phyloP scores from a whole-genome alignment of 2,797 vertebrate species.

The Rallus crepitans region DNA sequence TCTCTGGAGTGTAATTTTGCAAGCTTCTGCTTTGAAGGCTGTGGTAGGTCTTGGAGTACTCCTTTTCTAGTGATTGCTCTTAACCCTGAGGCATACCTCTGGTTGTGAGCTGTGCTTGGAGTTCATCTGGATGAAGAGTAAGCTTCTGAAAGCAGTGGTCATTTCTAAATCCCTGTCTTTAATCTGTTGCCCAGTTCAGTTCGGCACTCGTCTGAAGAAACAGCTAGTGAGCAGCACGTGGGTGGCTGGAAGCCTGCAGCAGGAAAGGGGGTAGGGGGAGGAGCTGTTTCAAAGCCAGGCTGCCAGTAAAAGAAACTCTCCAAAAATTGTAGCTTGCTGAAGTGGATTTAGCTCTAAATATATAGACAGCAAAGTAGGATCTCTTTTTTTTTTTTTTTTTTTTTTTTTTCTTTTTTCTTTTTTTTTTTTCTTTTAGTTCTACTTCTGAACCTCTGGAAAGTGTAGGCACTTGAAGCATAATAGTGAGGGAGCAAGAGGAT shows the following conservation, averaged over 20 bases:
- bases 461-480: background rate
- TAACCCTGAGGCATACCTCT: background rate
- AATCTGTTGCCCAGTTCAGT: background rate
- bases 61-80: background rate
- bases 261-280: background rate
- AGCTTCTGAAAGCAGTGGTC: fast-evolving
- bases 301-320: background rate
- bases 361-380: background rate
- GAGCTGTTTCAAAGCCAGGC: background rate
- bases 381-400: background rate
- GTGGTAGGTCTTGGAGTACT: fast-evolving
- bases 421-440: background rate
- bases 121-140: background rate
- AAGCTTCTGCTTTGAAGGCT: background rate
- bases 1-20: background rate
- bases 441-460: background rate
- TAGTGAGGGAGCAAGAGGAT: background rate
- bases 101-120: background rate
- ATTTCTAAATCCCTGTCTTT: fast-evolving
- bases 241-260: fast-evolving
- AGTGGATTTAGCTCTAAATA: background rate
- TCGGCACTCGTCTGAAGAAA: fast-evolving
- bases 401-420: background rate
- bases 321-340: background rate
- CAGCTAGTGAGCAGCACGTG: fast-evolving